Evolutionary conservation across 2,888 invertebrate genomes (phyloP).

Genomic region (Octonoba sinensis): DNA sequence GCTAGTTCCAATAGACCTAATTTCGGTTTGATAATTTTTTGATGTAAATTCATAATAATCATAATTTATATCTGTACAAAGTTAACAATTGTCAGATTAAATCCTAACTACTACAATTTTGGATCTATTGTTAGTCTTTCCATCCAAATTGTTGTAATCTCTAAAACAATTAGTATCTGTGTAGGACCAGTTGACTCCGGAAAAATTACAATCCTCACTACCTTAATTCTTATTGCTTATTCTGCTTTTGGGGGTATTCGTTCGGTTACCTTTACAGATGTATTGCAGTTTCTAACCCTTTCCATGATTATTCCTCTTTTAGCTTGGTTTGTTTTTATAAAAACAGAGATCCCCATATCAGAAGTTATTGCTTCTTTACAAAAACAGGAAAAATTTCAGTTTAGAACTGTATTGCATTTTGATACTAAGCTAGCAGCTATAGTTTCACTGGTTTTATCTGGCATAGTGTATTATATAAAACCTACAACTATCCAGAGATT

Average conservation of each 20-base stretch:
- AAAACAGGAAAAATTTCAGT: background rate
- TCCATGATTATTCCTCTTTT: background rate
- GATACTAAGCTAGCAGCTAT: background rate
- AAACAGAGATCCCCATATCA: background rate
- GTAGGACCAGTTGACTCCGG: background rate
- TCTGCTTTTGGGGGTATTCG: background rate
- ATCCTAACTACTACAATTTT: no score
- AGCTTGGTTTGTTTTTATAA: background rate
- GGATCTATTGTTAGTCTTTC: no score
- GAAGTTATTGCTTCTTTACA: background rate
- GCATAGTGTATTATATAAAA: background rate
- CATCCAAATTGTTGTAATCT: no score
- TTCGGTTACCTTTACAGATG: background rate
- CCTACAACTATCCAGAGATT: background rate
- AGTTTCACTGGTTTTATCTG: background rate
- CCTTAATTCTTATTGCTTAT: background rate
- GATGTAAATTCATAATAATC: no score
- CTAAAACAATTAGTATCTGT: no score
- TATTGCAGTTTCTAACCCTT: background rate
- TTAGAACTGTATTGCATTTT: background rate
- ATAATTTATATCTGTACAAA: no score
- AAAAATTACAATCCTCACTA: background rate
- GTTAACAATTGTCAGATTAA: no score
- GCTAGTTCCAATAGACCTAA: no score
- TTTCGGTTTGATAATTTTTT: no score